A percentile compares a stretch with the other conserved stretches of the same genome.
phyloP scores from a whole-genome alignment of 2,797 vertebrate species.

The Cercopithecus diana region DNA sequence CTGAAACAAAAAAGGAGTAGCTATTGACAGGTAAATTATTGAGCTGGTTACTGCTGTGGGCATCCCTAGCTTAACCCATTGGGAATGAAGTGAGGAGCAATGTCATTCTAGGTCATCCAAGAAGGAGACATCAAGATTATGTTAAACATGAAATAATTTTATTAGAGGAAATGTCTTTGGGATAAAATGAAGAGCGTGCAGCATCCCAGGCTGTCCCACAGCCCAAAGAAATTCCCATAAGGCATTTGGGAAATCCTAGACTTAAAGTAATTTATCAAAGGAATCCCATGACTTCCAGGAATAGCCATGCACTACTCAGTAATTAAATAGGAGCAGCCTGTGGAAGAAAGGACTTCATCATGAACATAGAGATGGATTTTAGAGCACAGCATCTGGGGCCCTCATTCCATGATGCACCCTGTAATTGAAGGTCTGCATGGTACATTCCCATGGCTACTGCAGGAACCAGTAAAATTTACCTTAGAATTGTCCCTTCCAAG shows the following conservation, averaged over 20 bases:
- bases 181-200: neutral
- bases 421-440: neutral
- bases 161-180: neutral
- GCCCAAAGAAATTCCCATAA: neutral
- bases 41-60: neutral
- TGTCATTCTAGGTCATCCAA: neutral
- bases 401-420: neutral
- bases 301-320: neutral
- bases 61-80: neutral
- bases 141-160: neutral
- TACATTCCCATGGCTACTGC: neutral
- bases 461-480: neutral
- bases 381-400: neutral
- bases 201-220: neutral
- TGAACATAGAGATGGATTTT: neutral
- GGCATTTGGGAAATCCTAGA: neutral
- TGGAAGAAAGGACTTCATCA: neutral
- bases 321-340: neutral
- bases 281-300: neutral
- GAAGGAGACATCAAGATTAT: neutral
- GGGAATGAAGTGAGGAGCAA: neutral
- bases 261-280: neutral
- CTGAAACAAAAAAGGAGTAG: neutral
- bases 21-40: neutral
- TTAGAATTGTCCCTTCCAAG: neutral